Evolutionary conservation across 2,888 invertebrate species (phyloP).

Genomic region (Anoplius nigerrimus): DNA sequence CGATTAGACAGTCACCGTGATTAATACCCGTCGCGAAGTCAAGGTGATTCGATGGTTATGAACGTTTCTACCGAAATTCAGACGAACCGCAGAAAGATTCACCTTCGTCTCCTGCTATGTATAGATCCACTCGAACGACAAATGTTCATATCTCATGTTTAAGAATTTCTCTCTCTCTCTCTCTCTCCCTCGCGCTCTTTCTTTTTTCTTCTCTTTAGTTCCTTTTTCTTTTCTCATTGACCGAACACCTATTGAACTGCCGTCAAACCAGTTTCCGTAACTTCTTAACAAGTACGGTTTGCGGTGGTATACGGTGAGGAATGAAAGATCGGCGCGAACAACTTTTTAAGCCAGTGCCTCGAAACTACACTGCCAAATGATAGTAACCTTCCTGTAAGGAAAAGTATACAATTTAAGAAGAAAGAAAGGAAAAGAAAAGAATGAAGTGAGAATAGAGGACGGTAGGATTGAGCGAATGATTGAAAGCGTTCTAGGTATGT

Average conservation of each 20-base stretch:
- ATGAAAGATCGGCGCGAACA: neutral
- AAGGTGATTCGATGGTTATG: constrained; percentile 39
- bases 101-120: too few relatives aligned
- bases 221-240: neutral
- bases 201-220: neutral
- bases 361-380: too few relatives aligned
- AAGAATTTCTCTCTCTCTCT: neutral
- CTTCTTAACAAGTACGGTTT: neutral
- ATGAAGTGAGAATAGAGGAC: constrained; percentile 1
- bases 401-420: too few relatives aligned
- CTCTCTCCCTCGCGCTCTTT: neutral
- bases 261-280: constrained; percentile 7
- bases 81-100: neutral
- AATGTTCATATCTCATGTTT: too few relatives aligned
- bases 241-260: constrained; percentile 3
- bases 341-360: too few relatives aligned
- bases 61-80: too few relatives aligned
- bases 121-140: too few relatives aligned
- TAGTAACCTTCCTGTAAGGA: too few relatives aligned
- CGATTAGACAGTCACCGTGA: constrained; percentile 46
- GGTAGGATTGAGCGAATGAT: neutral
- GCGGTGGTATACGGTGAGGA: neutral
- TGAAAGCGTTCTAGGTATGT: constrained; percentile 31
- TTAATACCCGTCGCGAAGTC: constrained; percentile 37
- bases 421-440: neutral